Conservation (phyloP, 2,888 invertebrate species). For the Hirtodrosophila alboralis region DNA sequence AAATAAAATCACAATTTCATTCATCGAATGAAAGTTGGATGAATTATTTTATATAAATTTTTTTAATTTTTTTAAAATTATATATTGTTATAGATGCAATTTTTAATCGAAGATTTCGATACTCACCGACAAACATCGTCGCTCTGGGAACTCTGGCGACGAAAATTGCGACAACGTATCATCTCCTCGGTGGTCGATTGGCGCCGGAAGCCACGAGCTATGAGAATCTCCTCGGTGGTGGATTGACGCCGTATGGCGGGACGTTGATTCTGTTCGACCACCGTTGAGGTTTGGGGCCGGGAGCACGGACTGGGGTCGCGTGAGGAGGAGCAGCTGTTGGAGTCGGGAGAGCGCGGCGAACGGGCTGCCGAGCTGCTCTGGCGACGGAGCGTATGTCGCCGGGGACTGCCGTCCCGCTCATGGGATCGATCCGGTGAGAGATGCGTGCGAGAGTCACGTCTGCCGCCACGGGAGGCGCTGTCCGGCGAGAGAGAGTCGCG, state of each 20-base stretch:
- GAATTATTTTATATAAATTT: no score
- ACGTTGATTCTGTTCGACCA: constrained; percentile 86
- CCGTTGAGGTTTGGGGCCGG: constrained; percentile 85
- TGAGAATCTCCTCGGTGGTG: constrained; percentile 95
- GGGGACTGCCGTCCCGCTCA: constrained; percentile 92
- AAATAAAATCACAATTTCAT: no score
- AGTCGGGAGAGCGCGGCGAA: constrained; percentile 87
- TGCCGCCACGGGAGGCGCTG: constrained; percentile 89
- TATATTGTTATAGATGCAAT: no score
- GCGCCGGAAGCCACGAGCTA: constrained; percentile 94
- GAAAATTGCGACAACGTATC: constrained; percentile 95
- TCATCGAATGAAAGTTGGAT: no score
- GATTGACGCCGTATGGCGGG: constrained; percentile 93
- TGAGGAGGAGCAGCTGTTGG: constrained; percentile 90
- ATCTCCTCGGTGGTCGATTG: constrained; percentile 97
- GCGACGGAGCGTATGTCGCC: constrained; percentile 90
- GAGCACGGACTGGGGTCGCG: constrained; percentile 93
- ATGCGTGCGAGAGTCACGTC: constrained; percentile 91
- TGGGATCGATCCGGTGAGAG: constrained; percentile 92
- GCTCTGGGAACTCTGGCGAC: constrained; percentile 95
- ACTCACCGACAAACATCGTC: constrained; percentile 89
- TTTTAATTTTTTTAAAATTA: no score
- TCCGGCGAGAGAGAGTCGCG: constrained; percentile 96
- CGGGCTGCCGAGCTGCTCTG: constrained; percentile 91
- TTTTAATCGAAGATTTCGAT: no score